phyloP scores from a whole-genome alignment of 2,113 vertebrate species.

The Hippopotamus amphibius region DNA sequence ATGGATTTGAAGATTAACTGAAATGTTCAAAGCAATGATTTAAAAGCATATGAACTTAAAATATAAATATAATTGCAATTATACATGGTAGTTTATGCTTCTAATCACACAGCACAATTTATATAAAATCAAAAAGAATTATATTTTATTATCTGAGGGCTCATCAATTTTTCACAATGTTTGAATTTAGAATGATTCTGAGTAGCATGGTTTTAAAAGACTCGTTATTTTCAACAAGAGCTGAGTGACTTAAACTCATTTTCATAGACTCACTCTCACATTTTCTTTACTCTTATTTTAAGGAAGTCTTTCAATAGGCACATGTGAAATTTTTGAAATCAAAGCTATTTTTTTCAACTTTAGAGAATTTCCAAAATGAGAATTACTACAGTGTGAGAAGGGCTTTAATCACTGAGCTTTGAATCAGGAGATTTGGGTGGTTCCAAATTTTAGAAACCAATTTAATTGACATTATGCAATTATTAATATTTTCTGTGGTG shows the following conservation, averaged over 20 bases:
- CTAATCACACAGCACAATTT: not conserved
- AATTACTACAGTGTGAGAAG: not conserved
- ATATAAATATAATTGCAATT: not conserved
- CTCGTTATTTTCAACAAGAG: not conserved
- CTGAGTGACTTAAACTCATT: not conserved
- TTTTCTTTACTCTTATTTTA: not conserved
- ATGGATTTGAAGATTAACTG: not conserved
- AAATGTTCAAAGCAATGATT: not conserved
- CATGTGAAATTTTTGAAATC: not conserved
- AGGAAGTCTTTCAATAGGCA: not conserved
- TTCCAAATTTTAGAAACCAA: not conserved
- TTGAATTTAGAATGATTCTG: not conserved
- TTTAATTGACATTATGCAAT: not conserved
- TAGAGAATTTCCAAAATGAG: not conserved
- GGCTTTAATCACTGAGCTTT: not conserved
- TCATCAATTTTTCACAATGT: slow-evolving; percentile 50
- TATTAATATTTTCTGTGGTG: not conserved
- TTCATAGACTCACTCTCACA: not conserved
- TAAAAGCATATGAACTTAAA: not conserved
- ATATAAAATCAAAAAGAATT: not conserved
- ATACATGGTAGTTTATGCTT: not conserved
- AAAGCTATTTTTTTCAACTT: not conserved
- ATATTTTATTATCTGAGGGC: not conserved
- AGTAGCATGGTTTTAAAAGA: not conserved
- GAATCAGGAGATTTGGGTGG: not conserved